Evolutionary conservation across 2,113 vertebrate species (phyloP), one percentile per base, ranked within the genome.

Genomic region (Potamarius usumacintae): DNA sequence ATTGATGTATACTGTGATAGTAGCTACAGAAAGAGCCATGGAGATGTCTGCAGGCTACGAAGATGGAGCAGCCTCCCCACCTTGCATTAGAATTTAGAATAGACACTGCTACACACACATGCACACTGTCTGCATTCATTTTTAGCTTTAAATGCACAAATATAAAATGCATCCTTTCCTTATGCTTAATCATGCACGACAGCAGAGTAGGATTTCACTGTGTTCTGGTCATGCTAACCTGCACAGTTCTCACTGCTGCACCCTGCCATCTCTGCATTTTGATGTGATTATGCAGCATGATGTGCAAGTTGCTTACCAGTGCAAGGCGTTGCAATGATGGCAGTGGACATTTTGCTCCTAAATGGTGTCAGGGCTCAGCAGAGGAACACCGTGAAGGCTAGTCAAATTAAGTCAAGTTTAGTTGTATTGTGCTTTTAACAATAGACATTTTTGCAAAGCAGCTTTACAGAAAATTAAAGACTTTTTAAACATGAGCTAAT

Each of bases 1-100:
- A 95, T 94, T 93, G 94, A 95, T 95, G 94, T 93, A 93, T 92
- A 90, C 91, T 92, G 90, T 92, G 92, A 95, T 94, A 92, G 91
- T 91, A 92, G 79, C 48, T 85, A 79, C 86, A 85, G 89, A 91
- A 91, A 89, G 86, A 87, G 89, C 88, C 93, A 91, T 74, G 89
- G 90, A 90, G 92, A 91, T 87, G 80, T 89, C 22, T 89, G 87
- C 42, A 83, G 84, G 85, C 85, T 80, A 34, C 76, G 69, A 74
- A 50, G 84, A 88, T 62, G 85, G 91, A 86, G 87, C 90, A 92
- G 91, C 57, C 76, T 90, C 81, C 85, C 55, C 62, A 69, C 79
- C 52, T 81, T 87, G 87, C 79, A 85, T 89, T 72, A 65, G 81
- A 90, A 89, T 84, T 55, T 82, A 85, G 84, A 79, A 87, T 88